Conservation (phyloP, 2,797 vertebrate species). For the Neostethus bicornis region DNA sequence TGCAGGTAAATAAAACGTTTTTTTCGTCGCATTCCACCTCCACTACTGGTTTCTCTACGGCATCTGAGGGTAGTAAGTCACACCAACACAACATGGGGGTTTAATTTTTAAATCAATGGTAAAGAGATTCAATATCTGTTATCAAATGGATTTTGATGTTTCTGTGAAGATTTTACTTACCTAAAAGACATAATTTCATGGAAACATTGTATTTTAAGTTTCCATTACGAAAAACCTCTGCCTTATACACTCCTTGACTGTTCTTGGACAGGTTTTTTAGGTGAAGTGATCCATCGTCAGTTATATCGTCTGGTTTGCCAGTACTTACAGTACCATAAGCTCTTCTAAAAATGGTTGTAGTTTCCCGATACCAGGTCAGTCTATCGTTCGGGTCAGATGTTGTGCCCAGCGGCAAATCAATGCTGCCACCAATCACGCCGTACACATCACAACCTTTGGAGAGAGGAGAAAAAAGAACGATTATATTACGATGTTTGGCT, state of each 20-base stretch:
- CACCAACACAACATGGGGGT: neutral
- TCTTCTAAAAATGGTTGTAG: fast-evolving
- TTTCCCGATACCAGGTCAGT: fast-evolving
- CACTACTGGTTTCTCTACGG: neutral
- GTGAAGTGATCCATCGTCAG: conserved; percentile 26
- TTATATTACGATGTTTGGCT: no score
- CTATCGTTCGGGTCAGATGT: fast-evolving
- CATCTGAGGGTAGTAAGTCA: conserved; percentile 14
- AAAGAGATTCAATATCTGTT: no score
- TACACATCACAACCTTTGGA: neutral
- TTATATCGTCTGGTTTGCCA: no score
- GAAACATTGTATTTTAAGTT: fast-evolving
- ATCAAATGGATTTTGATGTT: no score
- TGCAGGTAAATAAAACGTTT: conserved; percentile 7
- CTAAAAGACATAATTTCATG: neutral
- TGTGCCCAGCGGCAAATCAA: fast-evolving
- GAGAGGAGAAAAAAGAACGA: neutral
- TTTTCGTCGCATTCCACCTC: fast-evolving
- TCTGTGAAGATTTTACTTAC: conserved; percentile 37
- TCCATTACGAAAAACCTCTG: fast-evolving
- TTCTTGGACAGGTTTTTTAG: fast-evolving
- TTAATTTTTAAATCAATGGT: no score
- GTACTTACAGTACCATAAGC: fast-evolving
- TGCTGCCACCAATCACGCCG: fast-evolving
- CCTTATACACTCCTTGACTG: fast-evolving